Evolutionary conservation across 2,888 invertebrate species (phyloP).

Genomic region (Pristionchus entomophagus): DNA sequence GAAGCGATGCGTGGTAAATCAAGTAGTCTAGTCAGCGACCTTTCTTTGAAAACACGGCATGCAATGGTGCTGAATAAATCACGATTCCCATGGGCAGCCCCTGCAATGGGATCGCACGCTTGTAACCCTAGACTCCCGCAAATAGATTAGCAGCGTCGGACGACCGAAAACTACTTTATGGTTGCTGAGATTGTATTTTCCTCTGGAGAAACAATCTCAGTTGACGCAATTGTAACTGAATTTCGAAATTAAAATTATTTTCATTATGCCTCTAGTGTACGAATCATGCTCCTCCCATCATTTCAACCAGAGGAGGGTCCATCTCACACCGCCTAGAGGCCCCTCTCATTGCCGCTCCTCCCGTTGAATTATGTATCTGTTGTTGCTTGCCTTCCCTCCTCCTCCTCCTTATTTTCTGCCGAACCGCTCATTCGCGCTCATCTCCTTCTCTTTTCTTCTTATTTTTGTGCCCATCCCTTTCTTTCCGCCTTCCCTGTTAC

Average conservation of each 20-base stretch:
- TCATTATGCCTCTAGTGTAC: no score
- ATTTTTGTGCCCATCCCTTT: background rate
- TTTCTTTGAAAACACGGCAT: background rate
- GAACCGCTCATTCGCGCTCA: conserved; percentile 26
- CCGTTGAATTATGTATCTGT: conserved; percentile 37
- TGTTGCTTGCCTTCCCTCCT: background rate
- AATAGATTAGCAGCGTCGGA: background rate
- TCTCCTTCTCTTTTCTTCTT: background rate
- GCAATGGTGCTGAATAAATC: background rate
- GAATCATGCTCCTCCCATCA: no score
- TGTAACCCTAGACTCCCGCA: background rate
- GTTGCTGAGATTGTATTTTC: no score
- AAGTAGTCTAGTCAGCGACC: no score
- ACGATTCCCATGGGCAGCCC: background rate
- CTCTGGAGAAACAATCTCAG: no score
- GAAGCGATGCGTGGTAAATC: no score
- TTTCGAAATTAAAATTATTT: no score
- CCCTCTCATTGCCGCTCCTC: background rate
- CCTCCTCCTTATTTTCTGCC: no score
- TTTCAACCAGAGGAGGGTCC: no score
- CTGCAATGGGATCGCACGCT: background rate
- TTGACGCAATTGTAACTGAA: no score
- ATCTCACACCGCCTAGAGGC: no score
- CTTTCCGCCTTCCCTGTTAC: background rate
- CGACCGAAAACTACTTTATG: no score